Conservation (phyloP, 2,113 vertebrate genomes). For the Prionailurus viverrinus region DNA sequence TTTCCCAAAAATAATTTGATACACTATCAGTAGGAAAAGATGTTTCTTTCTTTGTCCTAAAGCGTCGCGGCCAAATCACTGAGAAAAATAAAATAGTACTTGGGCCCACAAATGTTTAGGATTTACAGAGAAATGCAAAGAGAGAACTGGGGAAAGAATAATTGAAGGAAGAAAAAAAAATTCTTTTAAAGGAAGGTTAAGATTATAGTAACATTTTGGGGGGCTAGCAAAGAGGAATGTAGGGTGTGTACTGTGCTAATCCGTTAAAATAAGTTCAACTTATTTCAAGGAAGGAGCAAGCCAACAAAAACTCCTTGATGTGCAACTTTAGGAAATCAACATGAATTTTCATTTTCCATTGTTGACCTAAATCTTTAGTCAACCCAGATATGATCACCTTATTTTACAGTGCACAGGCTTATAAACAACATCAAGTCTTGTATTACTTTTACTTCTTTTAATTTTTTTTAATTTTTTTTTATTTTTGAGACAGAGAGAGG, state of each 20-base stretch:
- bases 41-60: neutral
- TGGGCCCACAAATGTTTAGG: slow-evolving; percentile 5
- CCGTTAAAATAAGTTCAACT: neutral
- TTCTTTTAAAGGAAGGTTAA: neutral
- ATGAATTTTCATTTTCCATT: neutral
- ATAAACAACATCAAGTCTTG: neutral
- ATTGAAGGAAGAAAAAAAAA: neutral
- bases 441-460: neutral
- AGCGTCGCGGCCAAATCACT: neutral
- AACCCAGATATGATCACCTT: neutral
- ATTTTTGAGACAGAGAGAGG: too few relatives aligned
- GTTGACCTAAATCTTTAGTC: neutral
- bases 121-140: slow-evolving; percentile 19
- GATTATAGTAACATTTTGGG: neutral
- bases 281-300: slow-evolving; percentile 51
- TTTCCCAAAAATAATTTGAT: slow-evolving; percentile 70
- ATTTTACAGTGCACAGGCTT: neutral
- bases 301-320: neutral
- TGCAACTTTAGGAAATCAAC: neutral
- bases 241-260: neutral
- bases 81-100: slow-evolving; percentile 59
- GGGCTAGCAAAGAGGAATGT: neutral
- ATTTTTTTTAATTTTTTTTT: too few relatives aligned
- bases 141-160: neutral
- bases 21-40: slow-evolving; percentile 59